Percentiles rank a stretch among this genome's conserved stretches.
Evolutionary conservation across 2,797 vertebrate genomes (phyloP).

Genomic region (Lindbergichthys nudifrons): DNA sequence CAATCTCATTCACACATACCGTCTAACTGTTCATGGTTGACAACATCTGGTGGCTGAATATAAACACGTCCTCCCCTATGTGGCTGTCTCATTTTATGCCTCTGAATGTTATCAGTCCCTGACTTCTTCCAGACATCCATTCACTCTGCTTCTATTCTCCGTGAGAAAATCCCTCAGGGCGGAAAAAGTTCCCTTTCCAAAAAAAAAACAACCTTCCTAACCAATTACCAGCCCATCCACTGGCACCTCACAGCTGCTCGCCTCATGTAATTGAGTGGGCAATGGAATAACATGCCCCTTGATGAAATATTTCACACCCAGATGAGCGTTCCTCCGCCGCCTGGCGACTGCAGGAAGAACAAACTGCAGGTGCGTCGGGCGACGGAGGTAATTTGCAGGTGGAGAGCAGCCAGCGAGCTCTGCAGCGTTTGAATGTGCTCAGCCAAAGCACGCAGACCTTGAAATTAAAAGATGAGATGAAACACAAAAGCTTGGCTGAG

Average conservation of each 20-base stretch:
- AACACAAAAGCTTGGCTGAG: slow-evolving; percentile 68
- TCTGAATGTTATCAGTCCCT: slow-evolving; percentile 72
- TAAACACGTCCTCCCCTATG: slow-evolving; percentile 36
- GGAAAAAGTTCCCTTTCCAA: slow-evolving; percentile 30
- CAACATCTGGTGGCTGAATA: slow-evolving; percentile 39
- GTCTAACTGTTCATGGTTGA: slow-evolving; percentile 3
- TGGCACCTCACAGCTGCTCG: slow-evolving; percentile 75
- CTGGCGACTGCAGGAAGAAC: slow-evolving; percentile 57
- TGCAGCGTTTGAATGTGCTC: slow-evolving; percentile 65
- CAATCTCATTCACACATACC: slow-evolving; percentile 10
- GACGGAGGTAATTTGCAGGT: slow-evolving; percentile 76
- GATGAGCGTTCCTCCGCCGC: slow-evolving; percentile 67
- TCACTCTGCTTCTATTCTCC: slow-evolving; percentile 54
- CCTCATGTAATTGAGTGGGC: slow-evolving; percentile 81
- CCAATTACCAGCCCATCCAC: slow-evolving; percentile 77
- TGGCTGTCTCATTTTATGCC: slow-evolving; percentile 49
- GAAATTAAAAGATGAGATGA: slow-evolving; percentile 79
- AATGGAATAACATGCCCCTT: slow-evolving; percentile 80
- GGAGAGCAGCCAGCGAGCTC: slow-evolving; percentile 64
- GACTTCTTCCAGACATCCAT: slow-evolving; percentile 63
- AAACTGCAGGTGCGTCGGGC: slow-evolving; percentile 67
- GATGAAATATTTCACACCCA: slow-evolving; percentile 81
- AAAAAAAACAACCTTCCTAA: slow-evolving; percentile 76
- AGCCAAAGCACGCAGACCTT: slow-evolving; percentile 67
- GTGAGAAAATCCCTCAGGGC: slow-evolving; percentile 44